Conservation (phyloP, 2,888 invertebrate genomes). For the Leptinotarsa juncta region DNA sequence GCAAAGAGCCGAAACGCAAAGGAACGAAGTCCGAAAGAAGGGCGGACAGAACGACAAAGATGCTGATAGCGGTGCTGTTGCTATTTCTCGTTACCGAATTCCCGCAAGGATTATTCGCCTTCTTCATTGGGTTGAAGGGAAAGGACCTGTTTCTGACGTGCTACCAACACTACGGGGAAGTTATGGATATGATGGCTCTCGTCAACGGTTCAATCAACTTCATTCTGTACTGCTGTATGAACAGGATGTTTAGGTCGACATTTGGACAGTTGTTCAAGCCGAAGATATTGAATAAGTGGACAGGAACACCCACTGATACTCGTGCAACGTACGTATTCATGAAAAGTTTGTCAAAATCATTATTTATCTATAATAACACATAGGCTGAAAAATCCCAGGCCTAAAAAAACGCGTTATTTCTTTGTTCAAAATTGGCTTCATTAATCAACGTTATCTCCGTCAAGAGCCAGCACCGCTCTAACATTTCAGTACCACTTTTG, state of each 20-base stretch:
- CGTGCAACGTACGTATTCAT: slow-evolving; percentile 74
- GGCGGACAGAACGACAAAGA: slow-evolving; percentile 89
- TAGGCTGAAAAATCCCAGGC: no score
- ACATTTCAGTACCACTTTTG: no score
- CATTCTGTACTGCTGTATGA: slow-evolving; percentile 94
- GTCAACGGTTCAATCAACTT: slow-evolving; percentile 94
- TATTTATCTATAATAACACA: not conserved
- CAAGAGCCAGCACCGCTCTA: no score
- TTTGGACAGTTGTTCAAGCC: slow-evolving; percentile 79
- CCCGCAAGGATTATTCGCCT: slow-evolving; percentile 74
- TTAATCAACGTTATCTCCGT: no score
- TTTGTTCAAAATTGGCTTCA: no score
- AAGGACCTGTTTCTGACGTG: slow-evolving; percentile 82
- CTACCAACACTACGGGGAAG: slow-evolving; percentile 84
- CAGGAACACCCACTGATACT: slow-evolving; percentile 72
- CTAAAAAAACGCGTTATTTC: no score
- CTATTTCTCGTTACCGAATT: slow-evolving; percentile 91
- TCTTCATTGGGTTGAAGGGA: slow-evolving; percentile 74
- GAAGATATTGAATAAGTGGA: slow-evolving; percentile 72
- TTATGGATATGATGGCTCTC: slow-evolving; percentile 91
- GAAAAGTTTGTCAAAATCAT: not conserved
- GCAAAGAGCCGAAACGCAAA: slow-evolving; percentile 43
- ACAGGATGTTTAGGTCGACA: slow-evolving; percentile 88
- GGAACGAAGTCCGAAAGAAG: slow-evolving; percentile 75
- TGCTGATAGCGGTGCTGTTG: slow-evolving; percentile 87